phyloP scores from a whole-genome alignment of 2,888 invertebrate species.

The Trichopoda pennipes region DNA sequence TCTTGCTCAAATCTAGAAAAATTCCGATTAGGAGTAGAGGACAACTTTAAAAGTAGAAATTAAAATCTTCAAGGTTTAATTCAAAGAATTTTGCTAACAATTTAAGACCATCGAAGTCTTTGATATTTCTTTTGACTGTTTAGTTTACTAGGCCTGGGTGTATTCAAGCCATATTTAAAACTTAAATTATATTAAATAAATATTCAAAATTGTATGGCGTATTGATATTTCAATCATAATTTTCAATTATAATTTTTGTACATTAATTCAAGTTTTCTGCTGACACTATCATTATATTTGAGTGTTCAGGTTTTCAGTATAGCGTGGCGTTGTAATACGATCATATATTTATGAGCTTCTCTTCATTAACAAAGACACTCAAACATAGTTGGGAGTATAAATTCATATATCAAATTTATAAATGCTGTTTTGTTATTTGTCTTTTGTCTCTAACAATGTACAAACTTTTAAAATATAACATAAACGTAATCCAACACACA shows the following conservation, averaged over 20 bases:
- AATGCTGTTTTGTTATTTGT: slow-evolving; percentile 23
- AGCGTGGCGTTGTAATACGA: slow-evolving; percentile 53
- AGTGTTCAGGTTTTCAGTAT: not conserved
- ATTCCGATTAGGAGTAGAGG: too few relatives aligned
- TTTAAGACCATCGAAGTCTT: too few relatives aligned
- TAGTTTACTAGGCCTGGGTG: not conserved
- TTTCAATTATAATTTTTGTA: not conserved
- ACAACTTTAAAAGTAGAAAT: too few relatives aligned
- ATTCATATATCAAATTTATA: slow-evolving; percentile 46
- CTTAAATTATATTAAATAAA: not conserved
- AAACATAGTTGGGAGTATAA: slow-evolving; percentile 17
- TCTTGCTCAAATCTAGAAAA: too few relatives aligned
- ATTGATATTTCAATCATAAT: not conserved
- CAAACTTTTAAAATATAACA: not conserved
- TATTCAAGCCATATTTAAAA: not conserved
- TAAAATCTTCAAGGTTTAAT: too few relatives aligned
- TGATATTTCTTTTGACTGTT: too few relatives aligned
- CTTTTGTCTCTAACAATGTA: slow-evolving; percentile 3
- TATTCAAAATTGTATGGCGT: not conserved
- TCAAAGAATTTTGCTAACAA: too few relatives aligned
- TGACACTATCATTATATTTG: slow-evolving; percentile 35
- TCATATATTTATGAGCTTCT: slow-evolving; percentile 51
- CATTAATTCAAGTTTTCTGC: slow-evolving; percentile 30
- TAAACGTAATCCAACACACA: slow-evolving; percentile 23
- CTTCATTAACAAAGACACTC: slow-evolving; percentile 1